A percentile compares a stretch with the other conserved stretches of the same genome.
phyloP scores from a whole-genome alignment of 2,113 vertebrate genomes.

The Chelonoidis abingdonii region DNA sequence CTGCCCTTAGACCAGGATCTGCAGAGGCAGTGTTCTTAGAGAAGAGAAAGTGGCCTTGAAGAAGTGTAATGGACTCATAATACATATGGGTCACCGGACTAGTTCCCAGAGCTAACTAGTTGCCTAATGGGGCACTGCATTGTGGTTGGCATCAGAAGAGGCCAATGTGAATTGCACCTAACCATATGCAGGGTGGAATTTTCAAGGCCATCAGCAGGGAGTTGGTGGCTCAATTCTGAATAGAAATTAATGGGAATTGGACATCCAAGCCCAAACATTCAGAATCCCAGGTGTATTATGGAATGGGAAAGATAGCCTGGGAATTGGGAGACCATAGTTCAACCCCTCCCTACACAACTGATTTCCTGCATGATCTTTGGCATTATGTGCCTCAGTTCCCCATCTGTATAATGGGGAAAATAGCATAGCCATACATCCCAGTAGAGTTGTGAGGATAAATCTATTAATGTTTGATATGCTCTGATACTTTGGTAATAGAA shows the following conservation, averaged over 20 bases:
- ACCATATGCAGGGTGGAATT: neutral
- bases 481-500: rapidly evolving
- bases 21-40: neutral
- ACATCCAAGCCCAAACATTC: conserved; percentile 14
- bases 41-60: neutral
- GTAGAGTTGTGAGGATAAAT: rapidly evolving
- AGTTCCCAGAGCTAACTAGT: neutral
- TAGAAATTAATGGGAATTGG: conserved; percentile 3
- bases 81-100: neutral
- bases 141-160: neutral
- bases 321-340: neutral
- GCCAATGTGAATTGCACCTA: neutral
- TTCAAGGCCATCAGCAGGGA: neutral
- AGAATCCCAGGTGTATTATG: neutral
- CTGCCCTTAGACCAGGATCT: neutral
- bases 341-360: neutral
- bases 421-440: neutral
- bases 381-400: neutral
- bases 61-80: neutral
- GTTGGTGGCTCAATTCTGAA: neutral
- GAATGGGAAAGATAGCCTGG: neutral
- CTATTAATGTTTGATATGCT: rapidly evolving
- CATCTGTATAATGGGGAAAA: neutral
- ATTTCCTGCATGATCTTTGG: neutral
- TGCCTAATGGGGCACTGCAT: neutral